Conservation (phyloP, 2,888 invertebrate genomes). For the Dascillus cervinus region DNA sequence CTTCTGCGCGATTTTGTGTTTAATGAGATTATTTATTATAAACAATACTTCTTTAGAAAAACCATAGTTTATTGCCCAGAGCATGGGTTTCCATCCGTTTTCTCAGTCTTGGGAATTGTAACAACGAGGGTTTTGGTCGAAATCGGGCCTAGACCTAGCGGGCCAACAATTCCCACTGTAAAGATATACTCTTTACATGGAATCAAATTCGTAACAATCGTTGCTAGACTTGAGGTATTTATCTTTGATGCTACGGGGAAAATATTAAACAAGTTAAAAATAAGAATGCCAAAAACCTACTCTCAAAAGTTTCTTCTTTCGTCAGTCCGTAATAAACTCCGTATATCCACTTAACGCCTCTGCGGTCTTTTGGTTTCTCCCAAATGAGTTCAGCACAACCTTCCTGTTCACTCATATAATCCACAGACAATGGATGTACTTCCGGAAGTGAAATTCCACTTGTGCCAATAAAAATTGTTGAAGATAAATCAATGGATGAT, state of each 20-base stretch:
- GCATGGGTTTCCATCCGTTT: no score
- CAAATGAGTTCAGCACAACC: slow-evolving; percentile 59
- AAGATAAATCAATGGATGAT: slow-evolving; percentile 50
- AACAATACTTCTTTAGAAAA: no score
- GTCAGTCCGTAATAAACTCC: slow-evolving; percentile 63
- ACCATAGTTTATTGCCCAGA: no score
- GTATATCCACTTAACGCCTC: slow-evolving; percentile 56
- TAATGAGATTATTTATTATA: no score
- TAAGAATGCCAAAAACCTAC: slow-evolving; percentile 38
- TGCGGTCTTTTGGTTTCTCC: slow-evolving; percentile 51
- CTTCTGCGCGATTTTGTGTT: no score
- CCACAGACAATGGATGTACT: slow-evolving; percentile 40
- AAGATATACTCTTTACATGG: slow-evolving; percentile 71
- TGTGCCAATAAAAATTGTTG: slow-evolving; percentile 44
- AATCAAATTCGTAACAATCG: slow-evolving; percentile 53
- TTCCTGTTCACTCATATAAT: slow-evolving; percentile 47
- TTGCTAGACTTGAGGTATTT: slow-evolving; percentile 47
- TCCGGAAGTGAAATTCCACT: slow-evolving; percentile 31
- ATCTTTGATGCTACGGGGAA: slow-evolving; percentile 39
- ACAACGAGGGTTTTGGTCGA: slow-evolving; percentile 33
- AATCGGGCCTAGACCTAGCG: slow-evolving; percentile 60
- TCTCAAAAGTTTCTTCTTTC: slow-evolving; percentile 51
- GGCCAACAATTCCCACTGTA: slow-evolving; percentile 58
- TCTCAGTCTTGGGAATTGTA: no score
- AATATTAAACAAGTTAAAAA: neutral